Base-by-base conservation (phyloP, 1,140 invertebrate genomes). In the Drosophila sechellia region DNA sequence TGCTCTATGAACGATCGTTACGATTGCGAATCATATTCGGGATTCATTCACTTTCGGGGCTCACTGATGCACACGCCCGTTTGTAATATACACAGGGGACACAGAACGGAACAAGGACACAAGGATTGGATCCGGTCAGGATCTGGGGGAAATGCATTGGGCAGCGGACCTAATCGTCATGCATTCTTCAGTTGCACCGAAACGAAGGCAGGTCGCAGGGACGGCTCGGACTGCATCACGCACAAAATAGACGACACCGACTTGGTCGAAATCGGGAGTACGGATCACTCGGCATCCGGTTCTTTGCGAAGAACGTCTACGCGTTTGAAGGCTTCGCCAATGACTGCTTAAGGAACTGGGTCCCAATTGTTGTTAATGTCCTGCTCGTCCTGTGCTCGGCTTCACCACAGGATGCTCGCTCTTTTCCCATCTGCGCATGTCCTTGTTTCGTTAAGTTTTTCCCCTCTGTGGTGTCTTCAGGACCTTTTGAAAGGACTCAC, bases 301-400 rank as follows among this genome's bases (percentile, higher is more conserved):
- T 54, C 64, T 56, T 50, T 61, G 52, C 49, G 55, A 35, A 55
- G 43, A 65, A 84, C 84, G 84, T 89, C 84, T 74, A 74, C 60
- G 79, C 85, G 69, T 58, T 55, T 63, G 50, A 74, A 89, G 77
- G 80, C 85, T 84, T 78, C 69, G 80, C 79, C 87, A 89, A 74
- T 89, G 84, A 90, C 85, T 89, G 85, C 60, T 72, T 54, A 46
- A 71, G 65, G 64, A 79, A 65, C 53, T 56, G 80, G 68, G 81
- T 48, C 57, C 63, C 58, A 34, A 22, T 78, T 54, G 55, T 75
- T 75, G 59, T 64, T 63, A 40, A 56, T 64, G 59, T 57, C 20
- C 50, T 25, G 42, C 22, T 54, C 63, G 63, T 22, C 8, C 46
- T n/a, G 13, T 20, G 0, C 40, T 66, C 61, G 53, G 60, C 15